These are phyloP conservation scores for Falco novaeseelandiae DNA, from an alignment of 2,797 vertebrate species.

Conservation along the genomic window DNA sequence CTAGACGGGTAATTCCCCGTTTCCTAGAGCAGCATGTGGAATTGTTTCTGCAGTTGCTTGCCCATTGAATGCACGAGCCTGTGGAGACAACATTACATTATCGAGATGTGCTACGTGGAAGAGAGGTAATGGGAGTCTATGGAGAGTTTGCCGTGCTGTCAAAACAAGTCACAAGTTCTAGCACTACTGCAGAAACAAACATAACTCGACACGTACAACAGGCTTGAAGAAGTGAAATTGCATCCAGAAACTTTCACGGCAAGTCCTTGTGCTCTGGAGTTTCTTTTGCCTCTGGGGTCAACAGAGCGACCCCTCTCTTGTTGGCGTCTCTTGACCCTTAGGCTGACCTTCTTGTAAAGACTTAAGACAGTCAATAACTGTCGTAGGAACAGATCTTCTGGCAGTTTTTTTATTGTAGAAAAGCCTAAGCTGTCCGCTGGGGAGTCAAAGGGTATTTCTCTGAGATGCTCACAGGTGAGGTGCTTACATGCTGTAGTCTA, in stretches of 20 bases:
- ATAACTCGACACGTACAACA: background rate
- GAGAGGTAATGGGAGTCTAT: background rate
- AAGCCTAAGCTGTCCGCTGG: background rate
- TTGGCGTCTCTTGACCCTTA: too few relatives aligned
- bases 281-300: background rate
- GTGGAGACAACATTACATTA: background rate
- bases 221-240: background rate
- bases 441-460: background rate
- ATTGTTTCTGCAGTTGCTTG: background rate
- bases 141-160: background rate
- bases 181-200: background rate
- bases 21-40: background rate
- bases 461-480: fast-evolving
- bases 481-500: background rate
- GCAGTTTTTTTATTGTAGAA: background rate
- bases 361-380: background rate
- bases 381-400: background rate
- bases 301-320: too few relatives aligned
- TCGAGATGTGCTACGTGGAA: background rate
- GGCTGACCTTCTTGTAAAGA: background rate
- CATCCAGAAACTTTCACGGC: background rate
- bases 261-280: background rate
- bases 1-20: background rate
- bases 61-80: background rate
- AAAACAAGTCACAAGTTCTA: background rate